phyloP scores from a whole-genome alignment of 2,113 vertebrate genomes.

The Trogon surrucura region DNA sequence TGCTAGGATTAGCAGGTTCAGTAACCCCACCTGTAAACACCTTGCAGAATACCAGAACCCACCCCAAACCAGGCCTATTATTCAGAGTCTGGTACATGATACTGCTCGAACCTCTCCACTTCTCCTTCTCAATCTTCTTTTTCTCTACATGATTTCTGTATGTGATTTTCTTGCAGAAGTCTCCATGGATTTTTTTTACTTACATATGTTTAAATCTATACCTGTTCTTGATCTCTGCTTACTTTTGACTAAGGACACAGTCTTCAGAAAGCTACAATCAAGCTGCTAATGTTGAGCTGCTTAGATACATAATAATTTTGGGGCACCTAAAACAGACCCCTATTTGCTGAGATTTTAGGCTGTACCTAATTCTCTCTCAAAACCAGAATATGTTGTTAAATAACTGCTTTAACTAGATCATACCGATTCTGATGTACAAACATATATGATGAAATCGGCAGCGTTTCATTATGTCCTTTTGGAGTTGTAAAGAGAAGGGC shows the following conservation, averaged over 20 bases:
- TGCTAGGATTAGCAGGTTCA: background rate
- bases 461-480: background rate
- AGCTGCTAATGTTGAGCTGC: background rate
- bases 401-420: background rate
- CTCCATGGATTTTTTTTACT: background rate
- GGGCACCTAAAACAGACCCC: background rate
- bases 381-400: background rate
- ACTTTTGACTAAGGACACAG: background rate
- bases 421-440: background rate
- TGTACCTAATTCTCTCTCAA: background rate
- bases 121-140: background rate
- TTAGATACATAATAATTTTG: background rate
- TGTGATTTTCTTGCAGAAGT: background rate
- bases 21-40: background rate
- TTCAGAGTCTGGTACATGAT: background rate
- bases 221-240: background rate
- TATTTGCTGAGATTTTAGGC: background rate
- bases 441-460: background rate
- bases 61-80: background rate
- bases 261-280: background rate
- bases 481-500: slow-evolving; percentile 4
- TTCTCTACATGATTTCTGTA: background rate
- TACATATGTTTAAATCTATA: background rate
- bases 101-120: background rate
- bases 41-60: background rate